Evolutionary conservation across 2,888 invertebrate genomes (phyloP), one percentile per base, ranked within the genome.

Genomic region (Abrostola tripartita): DNA sequence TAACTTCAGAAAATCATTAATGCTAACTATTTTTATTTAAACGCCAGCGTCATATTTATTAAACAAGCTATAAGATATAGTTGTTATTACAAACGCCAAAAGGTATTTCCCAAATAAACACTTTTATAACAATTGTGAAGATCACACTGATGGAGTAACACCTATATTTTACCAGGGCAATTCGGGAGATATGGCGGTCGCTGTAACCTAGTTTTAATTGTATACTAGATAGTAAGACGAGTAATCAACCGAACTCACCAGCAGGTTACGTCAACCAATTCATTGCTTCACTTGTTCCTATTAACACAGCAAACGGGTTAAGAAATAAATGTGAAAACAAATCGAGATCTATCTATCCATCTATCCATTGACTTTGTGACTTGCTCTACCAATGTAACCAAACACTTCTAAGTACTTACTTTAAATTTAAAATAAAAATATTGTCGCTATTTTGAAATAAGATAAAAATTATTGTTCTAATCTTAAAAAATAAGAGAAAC

Each of bases 191-290:
- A 77, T 79, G 78, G 76, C 78, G 76, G 85, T 81, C 71, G 81
- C 83, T 85, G 85, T 91, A 91, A 92, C 92, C 92, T 82, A 92
- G 90, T 92, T 92, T 92, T 89, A 90, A 91, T 91, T 91, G 88
- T 91, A 89, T 85, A 86, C 87, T 81, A 83, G 81, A 84, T 84
- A 81, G 81, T 85, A 70, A 82, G 81, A 77, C 77, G 80, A 81
- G 88, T 83, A 87, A 88, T 89, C 84, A 87, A 84, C 84, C 84
- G 86, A 83, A 86, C 87, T 81, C 78, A 65, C 71, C 63, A 82
- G 77, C 64, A 71, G 65, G 60, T 66, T 68, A 69, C 61, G 54
- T 37, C 54, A 44, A 61, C 37, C 56, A 60, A 68, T 73, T 75
- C 67, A 66, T 76, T 80, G 72, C 65, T 68, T 73, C 60, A 60